Conservation (phyloP, 2,797 vertebrate species). For the Protosalanx chinensis region DNA sequence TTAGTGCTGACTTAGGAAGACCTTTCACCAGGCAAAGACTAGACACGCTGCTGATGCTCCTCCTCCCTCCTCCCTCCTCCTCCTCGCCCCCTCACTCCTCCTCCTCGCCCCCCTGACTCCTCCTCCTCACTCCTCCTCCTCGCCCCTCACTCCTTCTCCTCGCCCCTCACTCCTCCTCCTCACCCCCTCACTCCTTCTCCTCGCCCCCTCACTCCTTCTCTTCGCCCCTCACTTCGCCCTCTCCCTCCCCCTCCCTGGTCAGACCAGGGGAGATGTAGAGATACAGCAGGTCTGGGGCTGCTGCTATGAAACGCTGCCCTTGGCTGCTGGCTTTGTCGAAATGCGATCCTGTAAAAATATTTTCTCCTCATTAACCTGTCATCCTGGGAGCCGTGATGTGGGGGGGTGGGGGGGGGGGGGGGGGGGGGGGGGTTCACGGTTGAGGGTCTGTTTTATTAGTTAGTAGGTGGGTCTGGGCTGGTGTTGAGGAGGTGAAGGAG, state of each 20-base stretch:
- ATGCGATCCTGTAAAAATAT: conserved; percentile 81
- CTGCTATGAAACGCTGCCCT: conserved; percentile 69
- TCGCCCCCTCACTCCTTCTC: too few relatives aligned
- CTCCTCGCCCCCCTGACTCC: too few relatives aligned
- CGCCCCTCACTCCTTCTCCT: too few relatives aligned
- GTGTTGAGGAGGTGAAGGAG: conserved; percentile 67
- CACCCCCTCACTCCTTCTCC: conserved; percentile 37
- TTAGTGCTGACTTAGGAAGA: too few relatives aligned
- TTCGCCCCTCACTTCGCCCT: too few relatives aligned
- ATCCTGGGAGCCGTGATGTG: conserved; percentile 65
- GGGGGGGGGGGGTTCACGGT: conserved; percentile 15
- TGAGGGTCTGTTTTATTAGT: conserved; percentile 54
- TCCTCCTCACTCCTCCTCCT: too few relatives aligned
- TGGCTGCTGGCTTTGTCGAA: conserved; percentile 61
- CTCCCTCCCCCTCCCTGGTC: conserved; percentile 31
- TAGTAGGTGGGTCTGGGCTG: conserved; percentile 64
- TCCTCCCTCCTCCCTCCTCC: too few relatives aligned
- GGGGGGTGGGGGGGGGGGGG: conserved; percentile 51
- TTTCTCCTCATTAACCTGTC: conserved; percentile 84
- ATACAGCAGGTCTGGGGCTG: conserved; percentile 64
- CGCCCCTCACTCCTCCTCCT: conserved; percentile 60
- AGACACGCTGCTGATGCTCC: too few relatives aligned
- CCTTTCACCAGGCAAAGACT: too few relatives aligned
- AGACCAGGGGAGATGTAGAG: conserved; percentile 62
- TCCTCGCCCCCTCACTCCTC: too few relatives aligned